Conservation (phyloP, 2,888 invertebrate genomes). For the Monoplex corrugatus region DNA sequence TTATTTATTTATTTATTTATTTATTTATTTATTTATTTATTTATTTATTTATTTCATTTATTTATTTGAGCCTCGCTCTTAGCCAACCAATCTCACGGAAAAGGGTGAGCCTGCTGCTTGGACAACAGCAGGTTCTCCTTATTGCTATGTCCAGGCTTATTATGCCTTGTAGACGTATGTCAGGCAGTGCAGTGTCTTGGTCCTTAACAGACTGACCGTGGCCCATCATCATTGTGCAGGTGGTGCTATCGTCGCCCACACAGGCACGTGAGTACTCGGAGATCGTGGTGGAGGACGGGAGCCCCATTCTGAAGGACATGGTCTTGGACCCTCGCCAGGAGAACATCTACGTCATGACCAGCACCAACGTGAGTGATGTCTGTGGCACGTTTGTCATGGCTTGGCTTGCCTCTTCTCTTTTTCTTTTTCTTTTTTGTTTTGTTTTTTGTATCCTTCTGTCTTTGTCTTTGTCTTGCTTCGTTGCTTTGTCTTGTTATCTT, state of each 20-base stretch:
- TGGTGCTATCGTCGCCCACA: constrained; percentile 92
- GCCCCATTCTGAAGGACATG: constrained; percentile 70
- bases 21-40: neutral
- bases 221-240: too few relatives aligned
- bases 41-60: neutral
- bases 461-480: neutral
- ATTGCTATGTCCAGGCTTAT: too few relatives aligned
- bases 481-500: neutral
- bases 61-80: too few relatives aligned
- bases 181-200: too few relatives aligned
- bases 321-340: constrained; percentile 61
- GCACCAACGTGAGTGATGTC: constrained; percentile 67
- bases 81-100: too few relatives aligned
- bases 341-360: constrained; percentile 72
- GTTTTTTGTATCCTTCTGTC: too few relatives aligned
- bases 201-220: too few relatives aligned
- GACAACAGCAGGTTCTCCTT: too few relatives aligned
- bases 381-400: neutral
- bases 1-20: neutral
- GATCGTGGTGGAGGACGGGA: constrained; percentile 64
- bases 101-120: too few relatives aligned
- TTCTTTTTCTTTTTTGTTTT: neutral
- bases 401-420: neutral
- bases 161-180: too few relatives aligned
- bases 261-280: constrained; percentile 85